A percentile compares a stretch with the other conserved stretches of the same genome.
Evolutionary conservation across 2,888 invertebrate species (phyloP).

Genomic region (Gasteruption jaculator): DNA sequence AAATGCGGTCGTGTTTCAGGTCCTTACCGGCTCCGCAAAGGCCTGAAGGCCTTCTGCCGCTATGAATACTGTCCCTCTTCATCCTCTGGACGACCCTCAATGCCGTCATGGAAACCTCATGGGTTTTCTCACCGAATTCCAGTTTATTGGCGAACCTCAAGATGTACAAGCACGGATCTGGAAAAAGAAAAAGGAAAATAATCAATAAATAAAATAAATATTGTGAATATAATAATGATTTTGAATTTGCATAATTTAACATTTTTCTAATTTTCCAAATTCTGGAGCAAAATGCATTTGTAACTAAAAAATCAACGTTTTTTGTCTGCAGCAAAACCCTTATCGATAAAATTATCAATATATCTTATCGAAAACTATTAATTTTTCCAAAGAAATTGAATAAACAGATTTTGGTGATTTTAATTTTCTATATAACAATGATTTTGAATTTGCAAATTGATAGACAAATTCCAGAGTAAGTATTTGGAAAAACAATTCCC

Average conservation of each 20-base stretch:
- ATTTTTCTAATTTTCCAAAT: too few species aligned
- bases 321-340: too few species aligned
- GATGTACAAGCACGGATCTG: slow-evolving; percentile 95
- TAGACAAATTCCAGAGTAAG: too few species aligned
- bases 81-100: slow-evolving; percentile 90
- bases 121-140: slow-evolving; percentile 87
- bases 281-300: too few species aligned
- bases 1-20: slow-evolving; percentile 23
- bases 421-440: too few species aligned
- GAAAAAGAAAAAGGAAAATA: slow-evolving; percentile 31
- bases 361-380: too few species aligned
- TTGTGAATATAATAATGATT: neutral
- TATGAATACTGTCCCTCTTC: slow-evolving; percentile 97
- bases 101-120: slow-evolving; percentile 94
- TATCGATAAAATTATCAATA: too few species aligned
- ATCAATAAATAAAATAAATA: neutral
- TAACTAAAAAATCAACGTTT: too few species aligned
- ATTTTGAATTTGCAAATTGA: too few species aligned
- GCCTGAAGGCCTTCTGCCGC: slow-evolving; percentile 93
- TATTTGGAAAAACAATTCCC: too few species aligned
- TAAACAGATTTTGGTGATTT: too few species aligned
- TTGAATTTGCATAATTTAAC: too few species aligned
- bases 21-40: slow-evolving; percentile 89
- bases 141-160: slow-evolving; percentile 90
- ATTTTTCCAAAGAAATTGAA: neutral